Percentiles rank a stretch among this genome's conserved stretches.
Evolutionary conservation across 2,888 invertebrate species (phyloP).

Genomic region (Prosopocoilus inquinatus): DNA sequence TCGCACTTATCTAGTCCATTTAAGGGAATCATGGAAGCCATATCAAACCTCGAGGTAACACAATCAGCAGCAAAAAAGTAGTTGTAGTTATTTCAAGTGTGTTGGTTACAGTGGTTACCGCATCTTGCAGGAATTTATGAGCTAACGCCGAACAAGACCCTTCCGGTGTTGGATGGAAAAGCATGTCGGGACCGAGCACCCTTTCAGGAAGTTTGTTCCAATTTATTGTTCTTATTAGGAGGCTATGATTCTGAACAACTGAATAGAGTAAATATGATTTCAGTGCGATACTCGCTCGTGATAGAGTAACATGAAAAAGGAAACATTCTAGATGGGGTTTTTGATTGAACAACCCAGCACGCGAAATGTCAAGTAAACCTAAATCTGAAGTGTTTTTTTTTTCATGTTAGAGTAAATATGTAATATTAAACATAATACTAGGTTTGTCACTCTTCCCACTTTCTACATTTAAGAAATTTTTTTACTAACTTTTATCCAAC

Average conservation of each 20-base stretch:
- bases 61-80: constrained; percentile 35
- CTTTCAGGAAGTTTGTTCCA: constrained; percentile 19
- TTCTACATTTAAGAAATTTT: too few relatives aligned
- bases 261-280: constrained; percentile 21
- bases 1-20: constrained; percentile 7
- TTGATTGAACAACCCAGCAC: too few relatives aligned
- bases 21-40: constrained; percentile 50
- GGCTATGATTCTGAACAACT: constrained; percentile 25
- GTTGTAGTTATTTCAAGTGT: constrained; percentile 35
- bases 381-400: too few relatives aligned
- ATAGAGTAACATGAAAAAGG: too few relatives aligned
- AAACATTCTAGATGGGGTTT: too few relatives aligned
- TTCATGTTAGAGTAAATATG: too few relatives aligned
- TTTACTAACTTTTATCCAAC: too few relatives aligned
- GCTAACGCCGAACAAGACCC: neutral
- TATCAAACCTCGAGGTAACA: neutral
- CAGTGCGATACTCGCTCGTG: too few relatives aligned
- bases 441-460: too few relatives aligned
- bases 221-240: constrained; percentile 9
- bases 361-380: too few relatives aligned
- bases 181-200: constrained; percentile 8
- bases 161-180: neutral
- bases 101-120: neutral
- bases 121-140: neutral
- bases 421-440: too few relatives aligned